phyloP scores from a whole-genome alignment of 2,888 invertebrate species.

The Galerucella nymphaeae region DNA sequence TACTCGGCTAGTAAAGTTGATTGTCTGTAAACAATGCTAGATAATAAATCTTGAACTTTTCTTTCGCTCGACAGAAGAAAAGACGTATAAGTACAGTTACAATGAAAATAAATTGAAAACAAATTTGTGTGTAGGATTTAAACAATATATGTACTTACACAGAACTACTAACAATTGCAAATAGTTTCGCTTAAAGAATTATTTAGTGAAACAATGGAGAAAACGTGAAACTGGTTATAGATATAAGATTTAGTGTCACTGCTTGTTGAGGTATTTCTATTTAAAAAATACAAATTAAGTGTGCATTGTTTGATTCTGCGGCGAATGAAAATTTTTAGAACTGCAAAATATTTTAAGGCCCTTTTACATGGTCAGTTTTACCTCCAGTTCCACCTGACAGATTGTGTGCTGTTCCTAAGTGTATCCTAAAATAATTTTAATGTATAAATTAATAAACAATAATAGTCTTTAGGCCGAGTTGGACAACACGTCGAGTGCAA shows the following conservation, averaged over 20 bases:
- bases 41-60: slow-evolving; percentile 19
- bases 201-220: slow-evolving; percentile 26
- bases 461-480: no score
- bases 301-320: not conserved
- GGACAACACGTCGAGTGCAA: no score
- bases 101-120: slow-evolving; percentile 20
- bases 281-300: not conserved
- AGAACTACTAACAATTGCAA: slow-evolving; percentile 8
- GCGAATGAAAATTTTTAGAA: not conserved
- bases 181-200: slow-evolving; percentile 5
- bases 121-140: slow-evolving; percentile 17
- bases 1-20: not conserved
- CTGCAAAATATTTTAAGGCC: no score
- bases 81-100: slow-evolving; percentile 6
- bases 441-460: no score
- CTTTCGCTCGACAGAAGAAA: slow-evolving; percentile 9
- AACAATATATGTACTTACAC: not conserved
- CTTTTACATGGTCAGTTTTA: no score
- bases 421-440: no score
- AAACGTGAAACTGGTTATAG: slow-evolving; percentile 8
- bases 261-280: not conserved
- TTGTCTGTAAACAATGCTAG: not conserved
- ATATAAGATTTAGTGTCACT: not conserved
- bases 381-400: no score
- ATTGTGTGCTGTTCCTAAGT: no score